Evolutionary conservation across 2,113 vertebrate genomes (phyloP).

Genomic region (Callipepla squamata): DNA sequence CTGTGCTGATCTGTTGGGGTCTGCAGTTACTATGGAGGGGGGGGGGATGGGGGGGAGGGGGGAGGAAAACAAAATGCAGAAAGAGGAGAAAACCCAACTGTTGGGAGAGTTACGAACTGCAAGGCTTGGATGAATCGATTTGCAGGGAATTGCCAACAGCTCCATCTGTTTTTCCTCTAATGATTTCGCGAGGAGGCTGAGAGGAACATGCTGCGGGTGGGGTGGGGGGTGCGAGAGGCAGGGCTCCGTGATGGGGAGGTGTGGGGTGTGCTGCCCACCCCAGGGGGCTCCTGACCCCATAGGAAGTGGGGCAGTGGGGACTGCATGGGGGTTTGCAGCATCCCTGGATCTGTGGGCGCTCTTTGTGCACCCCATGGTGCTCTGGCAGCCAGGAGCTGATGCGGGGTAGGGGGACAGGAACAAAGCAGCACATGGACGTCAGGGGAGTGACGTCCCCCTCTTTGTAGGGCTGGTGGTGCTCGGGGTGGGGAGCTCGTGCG

Average conservation of each 20-base stretch:
- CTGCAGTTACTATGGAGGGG: background rate
- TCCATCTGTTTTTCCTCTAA: conserved; percentile 69
- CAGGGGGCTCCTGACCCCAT: background rate
- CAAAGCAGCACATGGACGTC: background rate
- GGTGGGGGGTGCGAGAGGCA: background rate
- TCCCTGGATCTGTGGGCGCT: background rate
- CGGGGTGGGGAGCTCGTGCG: background rate
- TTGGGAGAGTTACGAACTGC: background rate
- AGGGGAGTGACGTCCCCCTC: too few relatives aligned
- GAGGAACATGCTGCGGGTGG: background rate
- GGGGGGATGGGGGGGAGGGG: too few relatives aligned
- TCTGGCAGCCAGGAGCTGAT: background rate
- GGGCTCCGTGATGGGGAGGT: background rate
- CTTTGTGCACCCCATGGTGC: background rate
- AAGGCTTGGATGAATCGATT: conserved; percentile 15
- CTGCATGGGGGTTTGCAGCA: background rate
- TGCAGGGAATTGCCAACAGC: conserved; percentile 51
- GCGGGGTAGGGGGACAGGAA: too few relatives aligned
- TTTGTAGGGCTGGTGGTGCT: background rate
- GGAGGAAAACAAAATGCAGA: conserved; percentile 3
- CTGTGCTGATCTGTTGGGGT: background rate
- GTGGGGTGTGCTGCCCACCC: background rate
- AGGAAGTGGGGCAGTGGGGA: background rate
- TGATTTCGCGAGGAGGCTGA: conserved; percentile 4
- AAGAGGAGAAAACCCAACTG: conserved; percentile 68